phyloP scores from a whole-genome alignment of 1,140 invertebrate genomes.

The Chymomyza costata region DNA sequence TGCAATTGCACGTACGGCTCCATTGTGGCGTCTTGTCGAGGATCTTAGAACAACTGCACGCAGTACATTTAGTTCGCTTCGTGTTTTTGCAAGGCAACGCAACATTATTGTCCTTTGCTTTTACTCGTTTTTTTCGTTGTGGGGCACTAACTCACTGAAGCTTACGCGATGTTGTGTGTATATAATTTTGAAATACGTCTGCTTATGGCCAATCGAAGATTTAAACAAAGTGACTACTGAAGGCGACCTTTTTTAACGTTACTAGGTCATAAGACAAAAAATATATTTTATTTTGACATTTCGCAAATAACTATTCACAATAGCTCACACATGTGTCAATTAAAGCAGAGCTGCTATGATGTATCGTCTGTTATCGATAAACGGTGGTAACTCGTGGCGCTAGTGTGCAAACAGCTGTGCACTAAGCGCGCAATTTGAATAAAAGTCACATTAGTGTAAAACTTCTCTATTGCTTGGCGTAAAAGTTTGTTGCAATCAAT shows the following conservation, averaged over 20 bases:
- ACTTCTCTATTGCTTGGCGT: too few relatives aligned
- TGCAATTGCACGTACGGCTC: conserved; percentile 45
- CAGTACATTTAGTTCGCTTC: conserved; percentile 76
- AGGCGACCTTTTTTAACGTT: conserved; percentile 46
- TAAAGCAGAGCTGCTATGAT: too few relatives aligned
- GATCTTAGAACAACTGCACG: conserved; percentile 40
- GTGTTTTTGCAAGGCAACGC: conserved; percentile 80
- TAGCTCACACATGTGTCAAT: too few relatives aligned
- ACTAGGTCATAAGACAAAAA: conserved; percentile 32
- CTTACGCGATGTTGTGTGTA: too few relatives aligned
- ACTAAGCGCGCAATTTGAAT: too few relatives aligned
- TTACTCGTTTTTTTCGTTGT: conserved; percentile 6
- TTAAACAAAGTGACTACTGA: conserved; percentile 17
- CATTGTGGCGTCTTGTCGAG: conserved; percentile 24
- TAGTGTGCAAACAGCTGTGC: too few relatives aligned
- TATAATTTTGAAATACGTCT: neutral
- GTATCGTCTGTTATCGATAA: too few relatives aligned
- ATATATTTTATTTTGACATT: too few relatives aligned
- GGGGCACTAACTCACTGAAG: neutral
- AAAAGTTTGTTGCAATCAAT: too few relatives aligned
- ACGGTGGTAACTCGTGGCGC: too few relatives aligned
- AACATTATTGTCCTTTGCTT: conserved; percentile 76
- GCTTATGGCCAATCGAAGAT: conserved; percentile 1
- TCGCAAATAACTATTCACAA: too few relatives aligned
- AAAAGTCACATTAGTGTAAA: too few relatives aligned